A percentile compares a stretch with the other conserved stretches of the same genome.
These are phyloP conservation scores for Bemisia tabaci DNA, from an alignment of 1,140 invertebrate genomes.

Conservation along the genomic window DNA sequence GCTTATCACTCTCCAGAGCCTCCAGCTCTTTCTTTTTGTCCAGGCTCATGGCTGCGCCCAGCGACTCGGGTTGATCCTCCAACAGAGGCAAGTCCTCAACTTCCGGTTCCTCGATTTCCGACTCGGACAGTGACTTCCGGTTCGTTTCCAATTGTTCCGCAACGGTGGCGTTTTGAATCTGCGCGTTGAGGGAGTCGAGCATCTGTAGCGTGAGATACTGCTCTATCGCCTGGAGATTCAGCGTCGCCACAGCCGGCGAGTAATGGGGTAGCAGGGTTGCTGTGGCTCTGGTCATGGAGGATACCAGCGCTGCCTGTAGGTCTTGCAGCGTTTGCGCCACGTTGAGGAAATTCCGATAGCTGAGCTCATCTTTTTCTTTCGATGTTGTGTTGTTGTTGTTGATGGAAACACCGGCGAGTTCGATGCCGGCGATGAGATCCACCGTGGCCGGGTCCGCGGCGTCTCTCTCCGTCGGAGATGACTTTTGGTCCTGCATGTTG, in stretches of 20 bases:
- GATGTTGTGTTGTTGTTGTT: not conserved
- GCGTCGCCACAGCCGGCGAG: conserved; percentile 58
- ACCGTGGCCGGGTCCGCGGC: conserved; percentile 1
- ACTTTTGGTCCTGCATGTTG: not conserved
- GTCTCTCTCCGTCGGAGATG: not conserved
- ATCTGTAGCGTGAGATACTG: conserved; percentile 67
- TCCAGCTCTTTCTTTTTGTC: not conserved
- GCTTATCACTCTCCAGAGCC: not conserved
- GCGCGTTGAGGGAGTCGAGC: conserved; percentile 34
- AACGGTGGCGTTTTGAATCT: not conserved
- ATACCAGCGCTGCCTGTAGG: conserved; percentile 59
- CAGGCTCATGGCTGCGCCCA: not conserved
- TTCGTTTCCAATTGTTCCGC: not conserved
- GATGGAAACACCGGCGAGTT: not conserved
- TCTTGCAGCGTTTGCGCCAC: conserved; percentile 55
- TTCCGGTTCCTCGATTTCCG: not conserved
- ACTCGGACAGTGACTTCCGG: not conserved
- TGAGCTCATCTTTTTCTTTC: conserved; percentile 15
- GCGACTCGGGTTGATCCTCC: not conserved
- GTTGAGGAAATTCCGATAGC: conserved; percentile 41
- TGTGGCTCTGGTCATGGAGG: conserved; percentile 56
- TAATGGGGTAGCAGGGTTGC: conserved; percentile 58
- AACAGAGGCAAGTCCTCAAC: not conserved
- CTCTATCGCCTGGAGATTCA: conserved; percentile 67
- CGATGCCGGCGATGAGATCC: conserved; percentile 1